phyloP scores from a whole-genome alignment of 92 coral and sea anemone genomes.

The Meandrina meandrites region DNA sequence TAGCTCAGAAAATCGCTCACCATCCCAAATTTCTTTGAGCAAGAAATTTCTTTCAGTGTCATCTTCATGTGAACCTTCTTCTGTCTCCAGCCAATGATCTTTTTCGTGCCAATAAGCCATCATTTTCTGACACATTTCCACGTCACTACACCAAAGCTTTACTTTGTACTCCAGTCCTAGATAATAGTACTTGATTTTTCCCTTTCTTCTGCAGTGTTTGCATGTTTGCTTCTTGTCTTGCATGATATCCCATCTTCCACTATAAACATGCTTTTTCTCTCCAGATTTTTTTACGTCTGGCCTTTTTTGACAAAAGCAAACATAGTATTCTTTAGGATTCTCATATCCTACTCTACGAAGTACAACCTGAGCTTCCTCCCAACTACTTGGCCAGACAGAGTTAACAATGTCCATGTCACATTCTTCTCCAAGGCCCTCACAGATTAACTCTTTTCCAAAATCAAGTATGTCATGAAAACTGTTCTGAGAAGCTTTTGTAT shows the following conservation, averaged over 20 bases:
- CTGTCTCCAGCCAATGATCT: conserved; percentile 57
- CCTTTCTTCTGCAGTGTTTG: conserved; percentile 52
- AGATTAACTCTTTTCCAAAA: conserved; percentile 54
- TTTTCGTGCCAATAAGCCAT: conserved; percentile 51
- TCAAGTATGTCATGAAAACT: conserved; percentile 52
- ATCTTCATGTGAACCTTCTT: background rate
- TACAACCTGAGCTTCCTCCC: conserved; percentile 50
- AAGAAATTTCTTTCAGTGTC: conserved; percentile 40
- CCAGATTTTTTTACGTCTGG: background rate
- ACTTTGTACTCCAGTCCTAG: conserved; percentile 58
- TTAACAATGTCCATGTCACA: conserved; percentile 41
- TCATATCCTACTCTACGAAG: conserved; percentile 46
- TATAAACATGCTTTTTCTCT: conserved; percentile 12
- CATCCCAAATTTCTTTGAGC: conserved; percentile 68
- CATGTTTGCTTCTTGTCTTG: conserved; percentile 47
- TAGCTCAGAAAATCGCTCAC: conserved; percentile 30
- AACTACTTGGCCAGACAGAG: conserved; percentile 53
- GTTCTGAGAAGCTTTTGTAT: conserved; percentile 34
- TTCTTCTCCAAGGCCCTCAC: conserved; percentile 54
- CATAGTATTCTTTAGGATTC: conserved; percentile 57
- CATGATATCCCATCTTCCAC: conserved; percentile 60
- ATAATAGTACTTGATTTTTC: conserved; percentile 63
- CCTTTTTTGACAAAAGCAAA: conserved; percentile 41
- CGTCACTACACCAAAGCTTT: conserved; percentile 51
- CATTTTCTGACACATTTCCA: conserved; percentile 55